Conservation (phyloP, 2,113 vertebrate genomes). For the Phyllostomus discolor region DNA sequence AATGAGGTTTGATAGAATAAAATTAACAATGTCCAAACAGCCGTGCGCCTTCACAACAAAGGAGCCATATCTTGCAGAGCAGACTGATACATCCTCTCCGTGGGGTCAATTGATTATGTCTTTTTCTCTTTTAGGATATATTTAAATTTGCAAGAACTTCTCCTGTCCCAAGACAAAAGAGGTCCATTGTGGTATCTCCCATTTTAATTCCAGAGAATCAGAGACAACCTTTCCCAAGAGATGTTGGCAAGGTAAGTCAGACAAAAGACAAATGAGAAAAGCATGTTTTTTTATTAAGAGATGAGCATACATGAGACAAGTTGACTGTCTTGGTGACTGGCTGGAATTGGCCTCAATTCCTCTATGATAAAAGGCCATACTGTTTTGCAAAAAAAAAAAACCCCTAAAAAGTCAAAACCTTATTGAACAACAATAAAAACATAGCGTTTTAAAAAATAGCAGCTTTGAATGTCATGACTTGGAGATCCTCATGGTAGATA, state of each 20-base stretch:
- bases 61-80: background rate
- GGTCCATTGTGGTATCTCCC: constrained; percentile 90
- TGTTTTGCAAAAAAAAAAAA: background rate
- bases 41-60: background rate
- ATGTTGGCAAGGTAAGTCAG: constrained; percentile 91
- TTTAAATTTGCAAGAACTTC: constrained; percentile 83
- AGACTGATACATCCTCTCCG: background rate
- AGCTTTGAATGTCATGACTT: background rate
- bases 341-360: background rate
- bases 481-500: background rate
- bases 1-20: constrained; percentile 51
- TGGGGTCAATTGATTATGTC: background rate
- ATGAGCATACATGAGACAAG: background rate
- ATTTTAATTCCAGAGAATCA: constrained; percentile 94
- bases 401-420: background rate
- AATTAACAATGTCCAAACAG: constrained; percentile 23
- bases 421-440: background rate
- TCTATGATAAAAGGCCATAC: background rate
- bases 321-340: background rate
- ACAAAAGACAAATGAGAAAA: background rate
- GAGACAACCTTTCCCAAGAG: constrained; percentile 90
- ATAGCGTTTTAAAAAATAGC: background rate
- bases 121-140: constrained; percentile 84
- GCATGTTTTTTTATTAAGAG: background rate
- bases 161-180: constrained; percentile 86